Percentiles rank a stretch among this genome's conserved stretches.
Conservation (phyloP, 2,113 vertebrate genomes). For the Myanophis thanlyinensis region DNA sequence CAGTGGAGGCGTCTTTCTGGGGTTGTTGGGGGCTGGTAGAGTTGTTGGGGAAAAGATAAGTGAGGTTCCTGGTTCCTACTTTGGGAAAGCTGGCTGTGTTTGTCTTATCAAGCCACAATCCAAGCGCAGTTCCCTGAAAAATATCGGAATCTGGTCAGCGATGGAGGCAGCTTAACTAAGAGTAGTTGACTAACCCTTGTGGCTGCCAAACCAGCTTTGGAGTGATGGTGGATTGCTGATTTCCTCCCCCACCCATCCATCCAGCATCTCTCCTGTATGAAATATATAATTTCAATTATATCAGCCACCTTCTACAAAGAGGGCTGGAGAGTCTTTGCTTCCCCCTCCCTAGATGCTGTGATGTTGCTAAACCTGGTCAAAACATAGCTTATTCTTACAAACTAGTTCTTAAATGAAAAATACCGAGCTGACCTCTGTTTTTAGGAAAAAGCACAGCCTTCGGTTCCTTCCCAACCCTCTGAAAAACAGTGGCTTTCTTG, state of each 20-base stretch:
- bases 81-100: neutral
- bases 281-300: neutral
- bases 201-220: neutral
- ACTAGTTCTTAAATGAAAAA: neutral
- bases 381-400: neutral
- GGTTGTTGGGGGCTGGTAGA: neutral
- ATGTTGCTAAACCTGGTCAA: neutral
- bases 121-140: neutral
- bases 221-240: neutral
- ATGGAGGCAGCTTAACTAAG: neutral
- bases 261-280: neutral
- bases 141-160: neutral
- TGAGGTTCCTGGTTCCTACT: neutral
- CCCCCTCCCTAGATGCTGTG: neutral
- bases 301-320: neutral
- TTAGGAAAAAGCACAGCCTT: neutral
- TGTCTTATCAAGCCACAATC: neutral
- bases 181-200: neutral
- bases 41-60: neutral
- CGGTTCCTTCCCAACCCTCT: neutral
- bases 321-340: neutral
- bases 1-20: too few relatives aligned
- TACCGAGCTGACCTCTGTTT: neutral
- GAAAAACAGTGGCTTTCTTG: constrained; percentile 11
- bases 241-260: too few relatives aligned